A percentile compares a stretch with the other conserved stretches of the same genome.
Conservation (phyloP, 2,797 vertebrate species). For the Anguilla marmorata region DNA sequence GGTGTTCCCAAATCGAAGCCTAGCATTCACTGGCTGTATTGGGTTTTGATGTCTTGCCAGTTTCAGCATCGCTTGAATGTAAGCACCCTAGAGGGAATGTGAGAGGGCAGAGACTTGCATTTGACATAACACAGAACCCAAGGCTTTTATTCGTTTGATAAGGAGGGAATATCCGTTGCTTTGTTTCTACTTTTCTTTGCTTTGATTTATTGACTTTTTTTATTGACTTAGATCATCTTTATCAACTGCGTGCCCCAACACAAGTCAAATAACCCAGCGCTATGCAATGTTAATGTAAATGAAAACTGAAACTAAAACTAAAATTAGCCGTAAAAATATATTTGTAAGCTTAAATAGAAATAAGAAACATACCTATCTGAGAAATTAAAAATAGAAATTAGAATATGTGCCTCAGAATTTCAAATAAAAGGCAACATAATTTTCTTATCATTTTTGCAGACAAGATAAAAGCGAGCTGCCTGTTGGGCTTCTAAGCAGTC, state of each 20-base stretch:
- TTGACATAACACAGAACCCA: not conserved
- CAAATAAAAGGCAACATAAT: too few species aligned
- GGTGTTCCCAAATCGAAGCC: not conserved
- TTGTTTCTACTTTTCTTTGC: not conserved
- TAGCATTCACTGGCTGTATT: not conserved
- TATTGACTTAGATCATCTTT: not conserved
- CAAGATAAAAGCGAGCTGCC: too few species aligned
- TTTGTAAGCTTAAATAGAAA: too few species aligned
- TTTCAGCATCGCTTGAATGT: not conserved
- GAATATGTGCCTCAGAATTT: too few species aligned
- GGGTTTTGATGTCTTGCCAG: conserved; percentile 15
- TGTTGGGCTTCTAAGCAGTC: not conserved
- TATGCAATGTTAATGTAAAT: not conserved
- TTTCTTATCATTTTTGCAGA: too few species aligned
- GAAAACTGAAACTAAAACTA: too few species aligned
- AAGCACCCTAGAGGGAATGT: not conserved
- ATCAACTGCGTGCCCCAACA: not conserved
- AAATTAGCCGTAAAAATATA: too few species aligned
- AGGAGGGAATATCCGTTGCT: not conserved
- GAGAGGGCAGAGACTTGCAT: not conserved
- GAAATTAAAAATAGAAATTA: too few species aligned
- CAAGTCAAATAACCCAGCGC: not conserved
- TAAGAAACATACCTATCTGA: too few species aligned
- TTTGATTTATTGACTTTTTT: too few species aligned
- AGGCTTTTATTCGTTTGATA: not conserved